Evolutionary conservation across 2,888 invertebrate genomes (phyloP).

Genomic region (Apeira syringaria): DNA sequence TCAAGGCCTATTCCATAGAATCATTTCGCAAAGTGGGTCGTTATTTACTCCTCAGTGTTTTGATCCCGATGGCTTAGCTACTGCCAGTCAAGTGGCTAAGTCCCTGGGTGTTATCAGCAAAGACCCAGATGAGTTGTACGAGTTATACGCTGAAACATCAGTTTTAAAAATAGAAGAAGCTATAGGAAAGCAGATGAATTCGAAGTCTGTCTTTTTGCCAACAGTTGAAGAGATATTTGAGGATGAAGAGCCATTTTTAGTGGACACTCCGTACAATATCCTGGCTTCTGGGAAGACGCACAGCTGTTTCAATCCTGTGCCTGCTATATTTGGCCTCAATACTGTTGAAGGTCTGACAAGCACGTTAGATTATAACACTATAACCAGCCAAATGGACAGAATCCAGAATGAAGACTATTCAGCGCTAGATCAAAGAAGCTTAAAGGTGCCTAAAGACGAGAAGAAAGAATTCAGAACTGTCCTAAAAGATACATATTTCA

Average conservation of each 20-base stretch:
- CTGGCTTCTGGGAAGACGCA: slow-evolving; percentile 45
- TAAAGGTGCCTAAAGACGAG: slow-evolving; percentile 49
- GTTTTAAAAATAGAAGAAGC: slow-evolving; percentile 63
- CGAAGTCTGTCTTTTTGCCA: slow-evolving; percentile 68
- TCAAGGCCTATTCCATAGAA: slow-evolving; percentile 64
- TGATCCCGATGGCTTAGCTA: slow-evolving; percentile 53
- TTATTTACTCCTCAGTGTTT: slow-evolving; percentile 65
- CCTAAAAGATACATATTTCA: slow-evolving; percentile 65
- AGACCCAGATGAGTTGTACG: slow-evolving; percentile 53
- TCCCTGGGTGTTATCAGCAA: slow-evolving; percentile 55
- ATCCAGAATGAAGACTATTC: slow-evolving; percentile 64
- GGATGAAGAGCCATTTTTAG: slow-evolving; percentile 66
- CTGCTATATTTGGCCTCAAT: slow-evolving; percentile 79
- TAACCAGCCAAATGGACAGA: slow-evolving; percentile 66
- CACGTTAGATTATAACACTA: slow-evolving; percentile 65
- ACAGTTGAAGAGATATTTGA: slow-evolving; percentile 61
- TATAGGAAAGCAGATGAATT: slow-evolving; percentile 69
- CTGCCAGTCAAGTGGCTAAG: slow-evolving; percentile 69
- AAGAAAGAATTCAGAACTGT: slow-evolving; percentile 52
- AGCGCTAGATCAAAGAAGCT: slow-evolving; percentile 56
- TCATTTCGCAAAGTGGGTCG: slow-evolving; percentile 71
- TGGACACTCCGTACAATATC: slow-evolving; percentile 70
- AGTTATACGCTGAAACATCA: slow-evolving; percentile 55
- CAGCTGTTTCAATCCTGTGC: slow-evolving; percentile 61
- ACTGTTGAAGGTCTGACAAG: slow-evolving; percentile 80